These are phyloP conservation scores for human DNA, from an alignment of 2,113 vertebrate genomes.

Conservation along the genomic window DNA sequence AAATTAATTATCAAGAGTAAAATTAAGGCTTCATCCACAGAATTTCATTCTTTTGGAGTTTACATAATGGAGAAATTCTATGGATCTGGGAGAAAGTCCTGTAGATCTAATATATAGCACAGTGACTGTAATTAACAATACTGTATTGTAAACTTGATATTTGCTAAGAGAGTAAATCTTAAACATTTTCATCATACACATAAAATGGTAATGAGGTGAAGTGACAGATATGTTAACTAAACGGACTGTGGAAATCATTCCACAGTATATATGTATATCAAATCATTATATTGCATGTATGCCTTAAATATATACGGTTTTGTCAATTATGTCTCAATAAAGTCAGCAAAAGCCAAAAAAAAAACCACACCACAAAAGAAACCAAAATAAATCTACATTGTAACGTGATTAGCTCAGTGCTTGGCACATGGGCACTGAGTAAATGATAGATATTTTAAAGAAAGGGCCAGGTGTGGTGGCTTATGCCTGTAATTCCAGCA, in stretches of 20 bases:
- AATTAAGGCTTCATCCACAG: constrained; percentile 36
- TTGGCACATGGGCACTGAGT: background rate
- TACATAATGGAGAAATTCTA: constrained; percentile 28
- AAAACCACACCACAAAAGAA: background rate
- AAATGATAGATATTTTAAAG: background rate
- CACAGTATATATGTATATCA: background rate
- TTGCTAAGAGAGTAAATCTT: background rate
- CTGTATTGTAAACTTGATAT: background rate
- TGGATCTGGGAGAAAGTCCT: background rate
- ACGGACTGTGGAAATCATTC: background rate
- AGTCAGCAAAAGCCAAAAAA: background rate
- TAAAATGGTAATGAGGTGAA: background rate
- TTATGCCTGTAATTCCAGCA: no score
- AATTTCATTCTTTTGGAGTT: constrained; percentile 15
- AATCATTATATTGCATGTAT: background rate
- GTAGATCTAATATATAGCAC: background rate
- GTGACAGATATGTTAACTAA: background rate
- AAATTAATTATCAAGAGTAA: constrained; percentile 40
- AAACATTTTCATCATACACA: background rate
- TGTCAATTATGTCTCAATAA: background rate
- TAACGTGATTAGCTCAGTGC: background rate
- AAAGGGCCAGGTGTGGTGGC: no score
- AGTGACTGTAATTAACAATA: background rate
- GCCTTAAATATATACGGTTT: background rate
- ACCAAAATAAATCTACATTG: background rate